Base-by-base conservation (phyloP, 1,140 invertebrate genomes). In the Drosophila azteca region DNA sequence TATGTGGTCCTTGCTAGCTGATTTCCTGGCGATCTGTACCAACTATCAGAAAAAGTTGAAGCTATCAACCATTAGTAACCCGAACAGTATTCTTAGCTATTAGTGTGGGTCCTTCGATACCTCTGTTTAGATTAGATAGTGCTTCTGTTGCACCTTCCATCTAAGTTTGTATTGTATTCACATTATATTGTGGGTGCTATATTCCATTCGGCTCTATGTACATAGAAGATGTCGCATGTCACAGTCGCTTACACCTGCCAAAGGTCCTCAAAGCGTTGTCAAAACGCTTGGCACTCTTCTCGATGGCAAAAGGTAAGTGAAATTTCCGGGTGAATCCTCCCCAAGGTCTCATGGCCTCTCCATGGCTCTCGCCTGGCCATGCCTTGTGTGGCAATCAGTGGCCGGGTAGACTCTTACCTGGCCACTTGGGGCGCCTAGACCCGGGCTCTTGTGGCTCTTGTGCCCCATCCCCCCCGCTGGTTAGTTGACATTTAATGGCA, bases 401-500 rank as follows among this genome's bases (percentile, higher is more conserved):
- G 81, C 81, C 65, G 60, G 29, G 35, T 41, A 57, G 54, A 66
- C 64, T 75, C 59, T 70, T 65, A 87, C 68, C 77, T 74, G 55
- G 63, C 80, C 80, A 84, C 80, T 83, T 83, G 66, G 63, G 35
- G 55, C 44, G 51, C 62, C 59, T 53, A 52, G 24, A 67, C 31
- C 39, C 31, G 62, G 29, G 29, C 24, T 26, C 24, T 20, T 52
- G 29, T 17, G 50, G 17, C 17, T 20, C 50, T 53, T 35, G 29
- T 31, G 26, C 39, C 49, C 59, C 62, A 57, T 43, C 59, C 64
- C 31, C 59, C 39, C 63, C 52, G 71, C 77, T 73, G 65, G 31
- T 81, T 85, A 85, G 81, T 81, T 87, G 66, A 67, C 82, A 81
- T 87, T 82, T 85, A 87, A 87, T 85, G 82, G 66, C 82, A 87